These are phyloP conservation scores for Passer domesticus DNA, from an alignment of 2,113 vertebrate species.

Conservation along the genomic window DNA sequence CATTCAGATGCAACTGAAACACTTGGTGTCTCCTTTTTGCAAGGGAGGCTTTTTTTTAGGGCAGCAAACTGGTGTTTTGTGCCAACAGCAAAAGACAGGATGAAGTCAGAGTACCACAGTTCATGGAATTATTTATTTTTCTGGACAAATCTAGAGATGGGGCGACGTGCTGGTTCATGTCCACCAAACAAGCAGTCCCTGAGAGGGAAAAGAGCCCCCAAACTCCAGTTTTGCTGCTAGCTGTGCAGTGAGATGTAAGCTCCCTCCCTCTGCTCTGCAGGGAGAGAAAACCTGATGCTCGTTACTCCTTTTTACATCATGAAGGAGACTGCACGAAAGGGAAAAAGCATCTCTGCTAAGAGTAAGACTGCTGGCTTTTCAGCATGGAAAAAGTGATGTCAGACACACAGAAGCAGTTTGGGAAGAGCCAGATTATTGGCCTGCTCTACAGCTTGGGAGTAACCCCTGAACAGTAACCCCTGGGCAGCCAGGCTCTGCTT, in stretches of 20 bases:
- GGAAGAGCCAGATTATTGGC: not conserved
- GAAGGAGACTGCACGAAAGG: not conserved
- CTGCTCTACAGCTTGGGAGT: not conserved
- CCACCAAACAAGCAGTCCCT: not conserved
- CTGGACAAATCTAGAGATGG: not conserved
- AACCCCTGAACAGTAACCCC: not conserved
- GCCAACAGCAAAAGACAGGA: not conserved
- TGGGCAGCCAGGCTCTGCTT: not conserved
- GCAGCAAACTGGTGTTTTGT: not conserved
- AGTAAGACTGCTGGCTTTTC: not conserved
- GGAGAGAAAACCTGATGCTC: not conserved
- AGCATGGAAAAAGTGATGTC: not conserved
- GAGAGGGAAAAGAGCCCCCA: not conserved
- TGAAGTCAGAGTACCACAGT: not conserved
- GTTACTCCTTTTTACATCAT: not conserved
- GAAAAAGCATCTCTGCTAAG: not conserved
- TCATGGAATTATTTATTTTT: not conserved
- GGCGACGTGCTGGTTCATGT: not conserved
- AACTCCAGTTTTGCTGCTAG: not conserved
- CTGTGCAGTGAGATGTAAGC: not conserved
- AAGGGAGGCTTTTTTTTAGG: not conserved
- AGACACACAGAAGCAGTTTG: not conserved
- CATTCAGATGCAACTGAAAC: slow-evolving; percentile 23
- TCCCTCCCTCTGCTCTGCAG: not conserved
- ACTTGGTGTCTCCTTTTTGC: not conserved